Conservation (phyloP, 1,140 invertebrate species). For the Acromyrmex charruanus region DNA sequence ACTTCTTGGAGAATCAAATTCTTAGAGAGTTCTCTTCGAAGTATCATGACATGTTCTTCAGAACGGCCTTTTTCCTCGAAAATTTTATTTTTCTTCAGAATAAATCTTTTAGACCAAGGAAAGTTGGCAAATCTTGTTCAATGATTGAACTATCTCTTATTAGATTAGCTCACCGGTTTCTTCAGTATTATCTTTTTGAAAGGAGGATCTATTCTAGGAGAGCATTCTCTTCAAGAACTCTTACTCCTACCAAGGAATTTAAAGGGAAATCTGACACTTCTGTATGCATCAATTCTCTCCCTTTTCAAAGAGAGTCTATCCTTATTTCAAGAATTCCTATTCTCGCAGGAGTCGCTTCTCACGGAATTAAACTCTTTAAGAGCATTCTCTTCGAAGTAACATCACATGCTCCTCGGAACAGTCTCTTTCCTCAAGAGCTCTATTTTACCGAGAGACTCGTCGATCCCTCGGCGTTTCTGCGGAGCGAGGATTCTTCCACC, state of each 20-base stretch:
- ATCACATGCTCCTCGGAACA: not conserved
- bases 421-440: not conserved
- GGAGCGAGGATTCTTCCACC: not conserved
- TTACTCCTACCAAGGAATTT: no score
- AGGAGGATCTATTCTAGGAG: not conserved
- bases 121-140: no score
- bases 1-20: not conserved
- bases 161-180: not conserved
- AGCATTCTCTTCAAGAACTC: not conserved
- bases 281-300: not conserved
- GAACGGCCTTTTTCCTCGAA: not conserved
- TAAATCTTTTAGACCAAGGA: no score
- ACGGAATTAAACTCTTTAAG: slow-evolving; percentile 1
- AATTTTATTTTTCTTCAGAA: not conserved
- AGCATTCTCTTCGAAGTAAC: slow-evolving; percentile 1
- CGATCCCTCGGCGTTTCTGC: slow-evolving; percentile 10
- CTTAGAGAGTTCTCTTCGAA: not conserved
- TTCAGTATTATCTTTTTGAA: not conserved
- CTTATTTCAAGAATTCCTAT: slow-evolving; percentile 1
- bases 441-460: not conserved
- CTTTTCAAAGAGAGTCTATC: no score
- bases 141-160: not conserved
- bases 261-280: not conserved
- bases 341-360: not conserved
- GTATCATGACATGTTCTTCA: not conserved